Evolutionary conservation across 1,140 invertebrate species (phyloP).

Genomic region (Zaprionus kolodkinae): DNA sequence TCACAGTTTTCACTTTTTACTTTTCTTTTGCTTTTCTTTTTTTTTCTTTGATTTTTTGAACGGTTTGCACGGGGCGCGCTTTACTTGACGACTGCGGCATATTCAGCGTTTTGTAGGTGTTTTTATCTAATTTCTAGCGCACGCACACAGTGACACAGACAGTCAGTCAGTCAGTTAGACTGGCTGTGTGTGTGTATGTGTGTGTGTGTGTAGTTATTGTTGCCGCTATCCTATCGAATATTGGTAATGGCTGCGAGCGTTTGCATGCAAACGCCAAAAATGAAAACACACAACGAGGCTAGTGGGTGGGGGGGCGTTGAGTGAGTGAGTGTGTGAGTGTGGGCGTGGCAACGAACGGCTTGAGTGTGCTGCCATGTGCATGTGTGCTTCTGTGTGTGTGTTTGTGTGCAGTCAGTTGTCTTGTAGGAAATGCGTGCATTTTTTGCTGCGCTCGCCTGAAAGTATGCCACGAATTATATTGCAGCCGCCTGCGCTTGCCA

Average conservation of each 20-base stretch:
- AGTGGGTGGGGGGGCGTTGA: not conserved
- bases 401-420: conserved; percentile 21
- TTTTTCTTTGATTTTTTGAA: conserved; percentile 21
- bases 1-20: conserved; percentile 23
- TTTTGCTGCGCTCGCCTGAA: conserved; percentile 15
- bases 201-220: conserved; percentile 52
- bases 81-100: conserved; percentile 78
- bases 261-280: conserved; percentile 77
- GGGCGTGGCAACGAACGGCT: conserved; percentile 5
- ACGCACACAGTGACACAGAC: conserved; percentile 53
- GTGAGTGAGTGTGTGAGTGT: not conserved
- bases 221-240: conserved; percentile 71
- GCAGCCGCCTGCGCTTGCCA: not conserved
- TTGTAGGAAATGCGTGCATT: conserved; percentile 30
- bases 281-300: conserved; percentile 47
- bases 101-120: conserved; percentile 78
- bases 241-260: conserved; percentile 73
- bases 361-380: conserved; percentile 2
- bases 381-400: conserved; percentile 1
- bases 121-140: conserved; percentile 83
- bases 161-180: not conserved
- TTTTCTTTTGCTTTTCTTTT: too few species aligned
- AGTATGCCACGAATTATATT: conserved; percentile 31
- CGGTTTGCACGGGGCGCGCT: conserved; percentile 73
- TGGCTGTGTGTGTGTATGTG: conserved; percentile 23